Base-by-base conservation (phyloP, 2,113 vertebrate species). In the Electrona antarctica region DNA sequence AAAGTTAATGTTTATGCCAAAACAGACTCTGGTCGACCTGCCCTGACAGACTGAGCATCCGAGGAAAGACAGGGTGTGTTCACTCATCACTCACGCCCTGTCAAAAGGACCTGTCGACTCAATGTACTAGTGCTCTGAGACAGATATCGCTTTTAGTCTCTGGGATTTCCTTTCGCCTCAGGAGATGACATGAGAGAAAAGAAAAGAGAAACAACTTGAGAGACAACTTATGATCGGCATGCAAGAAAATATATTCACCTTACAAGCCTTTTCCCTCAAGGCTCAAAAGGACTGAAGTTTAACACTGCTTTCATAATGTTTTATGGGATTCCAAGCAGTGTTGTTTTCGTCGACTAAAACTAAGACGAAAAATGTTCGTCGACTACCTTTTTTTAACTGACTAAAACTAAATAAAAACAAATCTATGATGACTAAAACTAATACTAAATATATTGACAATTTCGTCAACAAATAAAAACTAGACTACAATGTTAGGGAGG, bases 1-100 rank as follows among this genome's bases (percentile, higher is more conserved):
- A 12, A 8, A 67, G 55, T 64, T 0, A 0, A 1, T 83, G 85
- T 88, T 87, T 78, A 71, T 79, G 77, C 84, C 75, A 78, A 76
- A 88, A 83, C 56, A 85, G 45, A 48, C 65, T 78, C 50, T 15
- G 50, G 14, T 52, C n/a, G 56, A 50, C 59, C 70, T 0, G 0
- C 68, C 60, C 74, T 63, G 80, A 74, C 81, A 72, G 48, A 41
- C 3, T 49, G 45, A 65, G 67, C 79, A 63, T 47, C 14, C 2
- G 8, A 46, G 14, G 33, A 52, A 57, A 48, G 6, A 14, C 21
- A 47, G 56, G 45, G 11, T 56, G 48, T 8, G 59, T 71, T 73
- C 78, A 71, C 21, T 64, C 84, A 64, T 67, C 78, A 62, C 62
- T 78, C 78, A 63, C 52, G 2, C 0, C 6, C 58, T 48, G 72